Base-by-base conservation (phyloP, 35 echinoderm and acorn worm genomes). In the Stichopus chloronotus region DNA sequence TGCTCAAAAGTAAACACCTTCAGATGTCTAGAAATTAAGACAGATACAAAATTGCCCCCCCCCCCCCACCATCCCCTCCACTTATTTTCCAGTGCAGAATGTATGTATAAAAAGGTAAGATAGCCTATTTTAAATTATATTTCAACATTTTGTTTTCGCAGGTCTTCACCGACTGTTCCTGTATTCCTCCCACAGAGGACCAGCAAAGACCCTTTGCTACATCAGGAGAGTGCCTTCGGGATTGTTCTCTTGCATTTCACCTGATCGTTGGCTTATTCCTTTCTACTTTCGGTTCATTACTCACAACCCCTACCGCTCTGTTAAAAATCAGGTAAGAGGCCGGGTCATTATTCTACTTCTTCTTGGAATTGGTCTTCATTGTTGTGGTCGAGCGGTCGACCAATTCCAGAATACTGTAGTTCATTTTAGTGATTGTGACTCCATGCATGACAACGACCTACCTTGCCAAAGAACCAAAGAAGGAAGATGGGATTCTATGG, bases 251-350 rank as follows among this genome's bases (percentile, higher is more conserved):
- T 7, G 59, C 14, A 25, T 89, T 71, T 55, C 87, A 89, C 52
- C 59, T 89, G 9, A 5, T 71, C 87, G 11, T 89, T 8, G 87
- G 87, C 25, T 61, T 89, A 9, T 5, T 77, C 10, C 59, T 79
- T 57, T 91, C 71, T 54, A 76, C 55, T 8, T 56, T 91, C 9
- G 72, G 22, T 57, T 91, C 90, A 7, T 25, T 91, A 12, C 0
- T 16, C 13, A n/a, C 76, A 53, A 77, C 54, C 16, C 90, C 90
- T 57, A 53, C 76, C 43, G 59, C 30, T 19, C 19, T 91, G 9
- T 59, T 91, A 30, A 91, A 91, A 58, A 57, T 91, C 2, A 91
- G 90, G 90, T 91, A 91, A 17, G 8, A 5, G 21, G n/a, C n/a
- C n/a, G n/a, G 30, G 30, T 43, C 30, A 1, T 43, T 43, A 43